Conservation (phyloP, 2,888 invertebrate genomes). For the Lucinisca nassula region DNA sequence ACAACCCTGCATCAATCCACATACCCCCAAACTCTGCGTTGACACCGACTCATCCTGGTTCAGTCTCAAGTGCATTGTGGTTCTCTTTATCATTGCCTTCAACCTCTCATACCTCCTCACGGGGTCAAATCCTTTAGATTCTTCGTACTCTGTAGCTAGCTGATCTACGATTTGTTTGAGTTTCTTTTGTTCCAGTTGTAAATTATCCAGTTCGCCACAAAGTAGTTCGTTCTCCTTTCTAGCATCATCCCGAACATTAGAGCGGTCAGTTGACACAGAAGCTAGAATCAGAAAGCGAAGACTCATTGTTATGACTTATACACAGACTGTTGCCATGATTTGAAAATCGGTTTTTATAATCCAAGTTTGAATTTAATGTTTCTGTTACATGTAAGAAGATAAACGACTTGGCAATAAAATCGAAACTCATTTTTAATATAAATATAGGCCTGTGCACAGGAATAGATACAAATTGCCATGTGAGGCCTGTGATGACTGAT, state of each 20-base stretch:
- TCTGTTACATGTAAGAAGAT: too few species aligned
- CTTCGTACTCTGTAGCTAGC: conserved; percentile 93
- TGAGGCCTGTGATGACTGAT: too few species aligned
- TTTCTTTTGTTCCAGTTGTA: conserved; percentile 82
- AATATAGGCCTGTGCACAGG: too few species aligned
- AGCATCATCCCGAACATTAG: conserved; percentile 73
- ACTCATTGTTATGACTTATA: conserved; percentile 66
- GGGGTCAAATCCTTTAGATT: conserved; percentile 97
- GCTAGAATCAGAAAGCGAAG: conserved; percentile 74
- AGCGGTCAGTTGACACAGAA: conserved; percentile 67
- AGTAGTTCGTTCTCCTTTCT: conserved; percentile 80
- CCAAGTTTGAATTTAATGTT: too few species aligned
- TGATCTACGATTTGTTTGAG: conserved; percentile 82
- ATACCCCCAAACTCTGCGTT: conserved; percentile 57
- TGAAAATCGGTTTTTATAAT: too few species aligned
- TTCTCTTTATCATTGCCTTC: conserved; percentile 97
- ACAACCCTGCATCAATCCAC: conserved; percentile 75
- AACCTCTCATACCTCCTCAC: conserved; percentile 98
- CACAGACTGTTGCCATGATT: too few species aligned
- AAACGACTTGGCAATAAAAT: too few species aligned
- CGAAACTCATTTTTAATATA: too few species aligned
- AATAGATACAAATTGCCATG: too few species aligned
- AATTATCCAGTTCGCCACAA: conserved; percentile 76
- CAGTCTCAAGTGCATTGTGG: conserved; percentile 82
- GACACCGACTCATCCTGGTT: conserved; percentile 76